A percentile compares a stretch with the other conserved stretches of the same genome.
These are phyloP conservation scores for Gryllus bimaculatus DNA, from an alignment of 1,140 invertebrate genomes.

Conservation along the genomic window DNA sequence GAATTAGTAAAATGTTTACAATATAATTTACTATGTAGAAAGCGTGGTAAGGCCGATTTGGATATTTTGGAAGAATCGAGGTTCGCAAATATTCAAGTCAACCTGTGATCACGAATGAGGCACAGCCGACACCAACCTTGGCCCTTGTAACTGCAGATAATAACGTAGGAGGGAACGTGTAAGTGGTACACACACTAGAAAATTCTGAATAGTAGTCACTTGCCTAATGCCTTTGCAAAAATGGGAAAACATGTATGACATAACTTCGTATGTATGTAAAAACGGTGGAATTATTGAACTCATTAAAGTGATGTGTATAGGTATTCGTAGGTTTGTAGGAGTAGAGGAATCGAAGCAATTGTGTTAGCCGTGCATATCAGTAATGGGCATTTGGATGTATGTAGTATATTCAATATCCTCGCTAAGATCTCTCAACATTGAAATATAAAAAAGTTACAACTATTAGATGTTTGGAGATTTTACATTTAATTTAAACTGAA, in stretches of 20 bases:
- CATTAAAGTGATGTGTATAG: neutral
- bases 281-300: neutral
- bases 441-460: neutral
- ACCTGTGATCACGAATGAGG: neutral
- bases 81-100: too few species aligned
- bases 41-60: too few species aligned
- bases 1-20: too few species aligned
- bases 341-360: neutral
- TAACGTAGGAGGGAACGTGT: neutral
- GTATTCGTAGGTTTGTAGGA: neutral
- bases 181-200: neutral
- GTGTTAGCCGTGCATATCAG: neutral
- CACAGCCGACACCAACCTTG: neutral
- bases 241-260: neutral
- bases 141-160: neutral
- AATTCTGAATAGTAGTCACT: neutral
- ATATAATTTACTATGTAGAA: too few species aligned
- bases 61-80: too few species aligned
- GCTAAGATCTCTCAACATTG: neutral
- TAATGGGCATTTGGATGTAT: neutral
- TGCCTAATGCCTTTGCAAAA: neutral
- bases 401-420: neutral
- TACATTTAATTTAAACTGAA: neutral
- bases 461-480: neutral
- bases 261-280: neutral